Percentiles rank a stretch among this genome's conserved stretches.
These are phyloP conservation scores for Chironomus riparius DNA, from an alignment of 2,888 invertebrate genomes.

Conservation along the genomic window DNA sequence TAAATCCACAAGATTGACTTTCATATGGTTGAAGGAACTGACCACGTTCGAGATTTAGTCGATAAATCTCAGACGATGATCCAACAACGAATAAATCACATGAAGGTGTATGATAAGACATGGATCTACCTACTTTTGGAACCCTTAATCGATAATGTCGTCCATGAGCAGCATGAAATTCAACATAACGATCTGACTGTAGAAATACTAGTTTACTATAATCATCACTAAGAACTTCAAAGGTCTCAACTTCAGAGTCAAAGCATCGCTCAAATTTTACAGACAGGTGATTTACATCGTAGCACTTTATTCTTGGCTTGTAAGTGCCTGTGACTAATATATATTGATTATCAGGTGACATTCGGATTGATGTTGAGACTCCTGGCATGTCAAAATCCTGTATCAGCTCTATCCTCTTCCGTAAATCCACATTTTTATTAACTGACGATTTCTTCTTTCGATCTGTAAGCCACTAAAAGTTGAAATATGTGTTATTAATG, in stretches of 20 bases:
- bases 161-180: slow-evolving; percentile 92
- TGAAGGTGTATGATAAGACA: slow-evolving; percentile 79
- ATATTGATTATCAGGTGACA: slow-evolving; percentile 86
- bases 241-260: slow-evolving; percentile 92
- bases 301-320: slow-evolving; percentile 93
- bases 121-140: slow-evolving; percentile 90
- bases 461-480: slow-evolving; percentile 74
- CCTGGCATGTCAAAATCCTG: slow-evolving; percentile 99
- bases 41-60: slow-evolving; percentile 91
- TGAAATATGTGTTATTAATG: slow-evolving; percentile 28
- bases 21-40: slow-evolving; percentile 81
- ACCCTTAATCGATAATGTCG: slow-evolving; percentile 83
- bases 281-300: slow-evolving; percentile 89
- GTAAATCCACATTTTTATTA: slow-evolving; percentile 82
- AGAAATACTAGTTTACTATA: slow-evolving; percentile 83
- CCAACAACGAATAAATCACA: slow-evolving; percentile 92
- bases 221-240: slow-evolving; percentile 88
- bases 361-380: slow-evolving; percentile 71
- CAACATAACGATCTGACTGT: slow-evolving; percentile 82
- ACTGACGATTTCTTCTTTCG: slow-evolving; percentile 69
- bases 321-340: slow-evolving; percentile 90
- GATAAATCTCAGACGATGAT: slow-evolving; percentile 77
- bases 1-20: slow-evolving; percentile 65
- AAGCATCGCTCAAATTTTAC: slow-evolving; percentile 97
- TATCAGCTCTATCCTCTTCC: slow-evolving; percentile 87